Conservation (phyloP, 2,797 vertebrate species). For the Amazonetta brasiliensis region DNA sequence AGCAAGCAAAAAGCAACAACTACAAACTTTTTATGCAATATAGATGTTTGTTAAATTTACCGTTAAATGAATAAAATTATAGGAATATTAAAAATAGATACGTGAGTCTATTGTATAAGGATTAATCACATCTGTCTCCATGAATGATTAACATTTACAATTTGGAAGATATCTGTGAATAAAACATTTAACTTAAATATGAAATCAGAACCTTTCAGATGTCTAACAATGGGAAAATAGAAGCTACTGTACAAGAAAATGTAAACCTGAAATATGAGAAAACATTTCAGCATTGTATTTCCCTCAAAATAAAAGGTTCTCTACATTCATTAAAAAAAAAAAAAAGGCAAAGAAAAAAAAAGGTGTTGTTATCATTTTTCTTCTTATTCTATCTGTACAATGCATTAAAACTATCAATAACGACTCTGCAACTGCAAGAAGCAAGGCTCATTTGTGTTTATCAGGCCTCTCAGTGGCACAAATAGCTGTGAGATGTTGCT, state of each 20-base stretch:
- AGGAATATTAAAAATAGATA: not conserved
- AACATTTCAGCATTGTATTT: not conserved
- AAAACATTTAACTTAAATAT: not conserved
- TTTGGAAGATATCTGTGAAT: not conserved
- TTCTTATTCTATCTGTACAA: not conserved
- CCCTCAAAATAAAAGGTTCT: not conserved
- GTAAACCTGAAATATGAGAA: not conserved
- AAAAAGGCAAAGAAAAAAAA: not conserved
- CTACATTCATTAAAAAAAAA: not conserved
- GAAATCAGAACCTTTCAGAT: not conserved
- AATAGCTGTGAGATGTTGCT: conserved; percentile 20
- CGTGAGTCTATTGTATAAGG: not conserved
- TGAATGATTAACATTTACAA: not conserved
- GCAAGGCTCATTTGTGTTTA: conserved; percentile 17
- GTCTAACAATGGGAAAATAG: not conserved
- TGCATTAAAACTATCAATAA: conserved; percentile 48
- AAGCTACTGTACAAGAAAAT: not conserved
- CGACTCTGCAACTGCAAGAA: conserved; percentile 20
- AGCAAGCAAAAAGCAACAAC: not conserved
- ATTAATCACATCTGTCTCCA: not conserved
- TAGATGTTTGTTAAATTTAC: conserved; percentile 20
- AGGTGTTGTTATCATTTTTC: not conserved
- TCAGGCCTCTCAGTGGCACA: conserved; percentile 2
- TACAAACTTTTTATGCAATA: not conserved
- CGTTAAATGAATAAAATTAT: not conserved